Conservation (phyloP, 2,113 vertebrate genomes). For the Monarcha castaneiventris region DNA sequence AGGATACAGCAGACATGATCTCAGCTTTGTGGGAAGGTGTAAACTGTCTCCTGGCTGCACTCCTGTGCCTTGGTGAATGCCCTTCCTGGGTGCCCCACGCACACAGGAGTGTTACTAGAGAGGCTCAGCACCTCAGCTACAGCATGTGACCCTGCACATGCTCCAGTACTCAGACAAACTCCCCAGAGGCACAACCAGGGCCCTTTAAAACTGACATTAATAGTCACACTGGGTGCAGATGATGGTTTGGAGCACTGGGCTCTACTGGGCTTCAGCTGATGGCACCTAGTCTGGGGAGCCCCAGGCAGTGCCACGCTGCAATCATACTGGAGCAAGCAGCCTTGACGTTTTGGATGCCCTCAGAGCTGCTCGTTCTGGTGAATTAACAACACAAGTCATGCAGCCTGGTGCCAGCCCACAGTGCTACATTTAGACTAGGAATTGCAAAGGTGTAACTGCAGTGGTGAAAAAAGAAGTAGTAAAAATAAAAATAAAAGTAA, state of each 20-base stretch:
- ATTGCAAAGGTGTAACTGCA: slow-evolving; percentile 27
- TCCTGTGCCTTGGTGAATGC: neutral
- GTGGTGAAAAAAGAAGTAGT: neutral
- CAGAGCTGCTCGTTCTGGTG: neutral
- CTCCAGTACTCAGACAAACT: neutral
- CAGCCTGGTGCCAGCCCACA: neutral
- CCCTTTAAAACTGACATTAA: neutral
- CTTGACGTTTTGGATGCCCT: neutral
- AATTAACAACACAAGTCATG: neutral
- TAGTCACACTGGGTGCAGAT: neutral
- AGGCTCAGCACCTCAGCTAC: neutral
- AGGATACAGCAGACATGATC: slow-evolving; percentile 25
- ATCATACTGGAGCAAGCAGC: neutral
- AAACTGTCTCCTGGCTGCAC: neutral
- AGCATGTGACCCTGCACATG: neutral
- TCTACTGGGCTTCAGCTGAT: neutral
- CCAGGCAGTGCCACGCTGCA: accelerated
- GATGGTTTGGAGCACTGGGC: neutral
- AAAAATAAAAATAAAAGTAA: slow-evolving; percentile 34
- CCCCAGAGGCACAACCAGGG: neutral
- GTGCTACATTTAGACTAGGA: neutral
- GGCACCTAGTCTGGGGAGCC: neutral
- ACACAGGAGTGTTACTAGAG: neutral
- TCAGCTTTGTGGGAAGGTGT: slow-evolving; percentile 38
- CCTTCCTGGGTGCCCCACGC: neutral